Base-by-base conservation (phyloP, 2,797 vertebrate species). In the Tauraco hartlaubi region DNA sequence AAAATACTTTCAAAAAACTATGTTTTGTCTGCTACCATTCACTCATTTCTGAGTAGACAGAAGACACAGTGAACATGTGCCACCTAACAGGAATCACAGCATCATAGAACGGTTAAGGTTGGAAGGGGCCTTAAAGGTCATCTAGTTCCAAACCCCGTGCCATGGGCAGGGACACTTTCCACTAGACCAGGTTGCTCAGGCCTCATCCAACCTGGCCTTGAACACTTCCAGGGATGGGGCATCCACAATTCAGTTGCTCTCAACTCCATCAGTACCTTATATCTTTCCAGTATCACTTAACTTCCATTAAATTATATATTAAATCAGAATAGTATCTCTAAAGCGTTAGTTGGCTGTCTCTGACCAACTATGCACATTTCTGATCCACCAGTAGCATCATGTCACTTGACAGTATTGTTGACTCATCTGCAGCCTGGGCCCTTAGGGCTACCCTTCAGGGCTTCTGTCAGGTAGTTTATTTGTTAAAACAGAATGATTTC, bases 371-470 rank as follows among this genome's bases (percentile, higher is more conserved):
- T 9, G 7, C n/a, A 35, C n/a, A 35, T 88, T 88, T 73, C 33
- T 71, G 52, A 67, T 39, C 18, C n/a, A 73, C 9, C 25, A n/a
- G 17, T 9, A 49, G 23, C 22, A 12, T 7, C 0, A 0, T 28
- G 18, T 39, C 31, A 46, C n/a, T 75, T 55, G 14, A 25, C 33
- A 26, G 9, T 23, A 10, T 29, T 77, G 48, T 21, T 61, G 37
- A 51, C 11, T 66, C 22, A 9, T 20, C 33, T 56, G 58, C 28
- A 80, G 25, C 14, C 39, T 22, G 21, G 49, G 23, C 44, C 22
- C 31, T 61, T 37, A 71, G 25, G 15, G 7, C 46, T 46, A n/a
- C 54, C 48, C 59, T 10, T 64, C n/a, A 35, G 8, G 59, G 33
- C 20, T 86, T 68, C 41, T 68, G 9, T 61, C 81, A 54, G 25